A percentile compares a stretch with the other conserved stretches of the same genome.
These are phyloP conservation scores for Pseudochaenichthys georgianus DNA, from an alignment of 2,797 vertebrate genomes.

Conservation along the genomic window DNA sequence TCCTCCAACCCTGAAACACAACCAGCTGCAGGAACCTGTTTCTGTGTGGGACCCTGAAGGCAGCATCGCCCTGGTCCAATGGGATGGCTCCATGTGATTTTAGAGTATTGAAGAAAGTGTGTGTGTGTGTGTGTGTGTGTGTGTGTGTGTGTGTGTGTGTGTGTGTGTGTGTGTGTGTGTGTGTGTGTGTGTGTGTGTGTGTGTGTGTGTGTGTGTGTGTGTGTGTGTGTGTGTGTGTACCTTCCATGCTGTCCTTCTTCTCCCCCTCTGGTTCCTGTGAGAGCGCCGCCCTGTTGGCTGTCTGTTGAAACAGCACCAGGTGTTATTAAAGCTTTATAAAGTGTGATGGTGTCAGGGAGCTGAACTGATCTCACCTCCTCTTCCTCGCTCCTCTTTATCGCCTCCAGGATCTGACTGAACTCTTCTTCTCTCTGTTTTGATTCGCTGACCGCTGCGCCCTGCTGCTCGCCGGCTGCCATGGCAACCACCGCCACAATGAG, in stretches of 20 bases:
- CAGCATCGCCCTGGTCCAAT: too few species aligned
- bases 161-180: too few species aligned
- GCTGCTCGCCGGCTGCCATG: slow-evolving; percentile 89
- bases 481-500: slow-evolving; percentile 91
- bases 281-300: slow-evolving; percentile 8
- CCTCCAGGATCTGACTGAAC: slow-evolving; percentile 88
- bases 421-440: slow-evolving; percentile 89
- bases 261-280: slow-evolving; percentile 45
- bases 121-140: too few species aligned
- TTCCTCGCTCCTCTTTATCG: slow-evolving; percentile 85
- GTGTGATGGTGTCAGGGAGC: neutral
- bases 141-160: too few species aligned
- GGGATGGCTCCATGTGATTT: too few species aligned
- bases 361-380: slow-evolving; percentile 41
- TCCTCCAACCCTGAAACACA: slow-evolving; percentile 85
- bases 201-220: too few species aligned
- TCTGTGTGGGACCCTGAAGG: too few species aligned
- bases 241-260: slow-evolving; percentile 7
- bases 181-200: too few species aligned
- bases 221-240: slow-evolving; percentile 39
- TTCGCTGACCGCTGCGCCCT: slow-evolving; percentile 82
- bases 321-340: neutral
- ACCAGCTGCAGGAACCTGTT: too few species aligned
- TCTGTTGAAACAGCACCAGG: slow-evolving; percentile 3
- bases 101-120: too few species aligned